phyloP scores from a whole-genome alignment of 2,797 vertebrate genomes.

The Melanotaenia pygmaea region DNA sequence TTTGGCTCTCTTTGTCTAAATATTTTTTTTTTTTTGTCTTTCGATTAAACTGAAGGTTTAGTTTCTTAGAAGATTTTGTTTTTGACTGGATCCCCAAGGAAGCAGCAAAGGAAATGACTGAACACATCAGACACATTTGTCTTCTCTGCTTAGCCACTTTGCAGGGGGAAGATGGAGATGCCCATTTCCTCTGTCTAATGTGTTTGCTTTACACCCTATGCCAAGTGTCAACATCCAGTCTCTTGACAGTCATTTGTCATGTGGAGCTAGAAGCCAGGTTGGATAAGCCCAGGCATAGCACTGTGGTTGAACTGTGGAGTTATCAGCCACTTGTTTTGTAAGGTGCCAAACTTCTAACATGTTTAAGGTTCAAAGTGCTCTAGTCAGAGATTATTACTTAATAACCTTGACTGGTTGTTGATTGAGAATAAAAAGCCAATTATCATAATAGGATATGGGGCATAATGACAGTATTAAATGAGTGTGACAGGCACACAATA shows the following conservation, averaged over 20 bases:
- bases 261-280: slow-evolving; percentile 42
- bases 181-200: slow-evolving; percentile 70
- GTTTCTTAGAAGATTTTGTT: slow-evolving; percentile 50
- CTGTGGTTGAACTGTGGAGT: slow-evolving; percentile 27
- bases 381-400: slow-evolving; percentile 79
- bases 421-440: slow-evolving; percentile 81
- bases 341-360: slow-evolving; percentile 52
- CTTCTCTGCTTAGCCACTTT: slow-evolving; percentile 69
- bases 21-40: slow-evolving; percentile 51
- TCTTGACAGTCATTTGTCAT: slow-evolving; percentile 72
- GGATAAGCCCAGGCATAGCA: slow-evolving; percentile 19
- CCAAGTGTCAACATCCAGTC: slow-evolving; percentile 67
- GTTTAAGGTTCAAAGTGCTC: slow-evolving; percentile 73
- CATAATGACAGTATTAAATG: slow-evolving; percentile 81
- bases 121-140: slow-evolving; percentile 66
- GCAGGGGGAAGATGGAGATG: slow-evolving; percentile 61
- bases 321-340: slow-evolving; percentile 28
- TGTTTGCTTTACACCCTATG: slow-evolving; percentile 68
- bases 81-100: slow-evolving; percentile 59
- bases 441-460: slow-evolving; percentile 83
- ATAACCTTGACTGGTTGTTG: slow-evolving; percentile 78
- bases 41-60: slow-evolving; percentile 57
- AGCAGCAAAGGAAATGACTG: slow-evolving; percentile 63
- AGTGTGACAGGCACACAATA: slow-evolving; percentile 82
- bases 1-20: slow-evolving; percentile 1